Evolutionary conservation across 92 coral and sea anemone genomes (phyloP), one percentile per base, ranked within the genome.

Genomic region (Bergia puertoricense): DNA sequence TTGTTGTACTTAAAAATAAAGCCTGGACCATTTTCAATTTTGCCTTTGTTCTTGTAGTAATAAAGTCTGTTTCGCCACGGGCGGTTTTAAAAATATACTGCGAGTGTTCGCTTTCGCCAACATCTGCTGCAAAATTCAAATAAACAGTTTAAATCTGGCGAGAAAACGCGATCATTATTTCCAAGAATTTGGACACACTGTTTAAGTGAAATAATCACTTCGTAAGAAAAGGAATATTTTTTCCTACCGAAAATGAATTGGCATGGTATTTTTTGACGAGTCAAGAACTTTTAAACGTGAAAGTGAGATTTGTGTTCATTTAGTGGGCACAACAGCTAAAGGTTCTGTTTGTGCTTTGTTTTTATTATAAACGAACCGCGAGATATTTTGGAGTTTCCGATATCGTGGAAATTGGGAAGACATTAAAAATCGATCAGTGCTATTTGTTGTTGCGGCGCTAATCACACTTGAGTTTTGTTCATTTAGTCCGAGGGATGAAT

Each of bases 1-100:
- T 93, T 89, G 91, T 72, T 92, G 71, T 82, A 92, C 84, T 81
- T 76, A 36, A 69, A 90, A 92, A 92, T 89, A 88, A 79, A 86
- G 85, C 86, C 67, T 46, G 56, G 82, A 50, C 85, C 74, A 85
- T 73, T 82, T 86, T 89, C 88, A 89, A 81, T 84, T 89, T n/a
- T 23, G 50, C 20, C 87, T 88, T 74, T 81, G 85, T 86, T 90
- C 86, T 85, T 76, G 44, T 73, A 54, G 81, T 79, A 82, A 46
- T 82, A 69, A 68, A 65, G 85, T 74, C 88, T 43, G 59, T 88
- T 66, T 69, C 79, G 44, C 87, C 40, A 84, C 77, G 79, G 87
- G 87, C 68, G 87, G 87, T 71, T 71, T 84, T 71, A 48, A 41
- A 83, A 84, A 84, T 48, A 84, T 1, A 84, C 50, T n/a, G 3